Evolutionary conservation across 1,140 invertebrate species (phyloP).

Genomic region (Atta cephalotes): DNA sequence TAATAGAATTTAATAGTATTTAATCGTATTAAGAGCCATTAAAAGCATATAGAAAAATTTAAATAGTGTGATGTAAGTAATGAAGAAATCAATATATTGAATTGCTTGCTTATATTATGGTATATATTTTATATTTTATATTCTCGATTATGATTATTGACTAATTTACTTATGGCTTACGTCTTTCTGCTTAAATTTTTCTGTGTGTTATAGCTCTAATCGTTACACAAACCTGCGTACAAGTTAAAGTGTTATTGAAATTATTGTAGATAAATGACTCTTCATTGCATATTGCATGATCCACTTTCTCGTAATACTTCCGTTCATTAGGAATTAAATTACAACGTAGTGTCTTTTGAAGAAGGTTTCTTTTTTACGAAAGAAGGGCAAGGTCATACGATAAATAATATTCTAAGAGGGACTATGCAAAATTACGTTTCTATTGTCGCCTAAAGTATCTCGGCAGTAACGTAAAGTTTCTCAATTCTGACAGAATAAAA

Average conservation of each 20-base stretch:
- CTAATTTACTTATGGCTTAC: no score
- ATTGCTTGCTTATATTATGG: no score
- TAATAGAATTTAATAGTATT: neutral
- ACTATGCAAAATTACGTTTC: constrained; percentile 49
- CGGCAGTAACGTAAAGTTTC: constrained; percentile 43
- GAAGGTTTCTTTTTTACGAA: neutral
- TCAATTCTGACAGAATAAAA: constrained; percentile 51
- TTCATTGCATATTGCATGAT: neutral
- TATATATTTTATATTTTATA: no score
- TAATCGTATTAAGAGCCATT: neutral
- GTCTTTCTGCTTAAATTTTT: no score
- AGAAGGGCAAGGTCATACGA: constrained; percentile 22
- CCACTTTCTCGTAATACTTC: constrained; percentile 1
- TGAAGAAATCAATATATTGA: no score
- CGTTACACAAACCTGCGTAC: neutral
- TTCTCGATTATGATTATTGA: no score
- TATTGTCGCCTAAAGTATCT: constrained; percentile 52
- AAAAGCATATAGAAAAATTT: no score
- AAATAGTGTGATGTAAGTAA: no score
- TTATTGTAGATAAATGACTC: neutral
- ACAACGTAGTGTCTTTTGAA: neutral
- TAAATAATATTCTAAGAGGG: constrained; percentile 31
- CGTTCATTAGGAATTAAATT: neutral
- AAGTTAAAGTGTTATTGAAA: neutral
- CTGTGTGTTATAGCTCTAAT: no score